Percentiles rank a stretch among this genome's conserved stretches.
phyloP scores from a whole-genome alignment of 2,888 invertebrate genomes.

The Pristionchus entomophagus region DNA sequence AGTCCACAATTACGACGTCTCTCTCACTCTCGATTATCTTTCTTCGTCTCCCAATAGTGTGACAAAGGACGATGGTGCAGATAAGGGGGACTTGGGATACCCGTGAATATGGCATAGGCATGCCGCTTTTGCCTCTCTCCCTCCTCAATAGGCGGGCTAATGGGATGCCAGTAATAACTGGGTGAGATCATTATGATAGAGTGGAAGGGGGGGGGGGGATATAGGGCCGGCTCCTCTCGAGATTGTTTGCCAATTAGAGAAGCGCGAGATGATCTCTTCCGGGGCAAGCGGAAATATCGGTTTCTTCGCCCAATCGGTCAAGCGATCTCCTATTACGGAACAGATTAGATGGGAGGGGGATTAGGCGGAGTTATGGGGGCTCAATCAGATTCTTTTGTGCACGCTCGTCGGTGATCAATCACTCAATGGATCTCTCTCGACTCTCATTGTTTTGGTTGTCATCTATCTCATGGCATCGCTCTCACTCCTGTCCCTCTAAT shows the following conservation, averaged over 20 bases:
- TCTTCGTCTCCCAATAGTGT: background rate
- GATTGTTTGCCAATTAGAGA: constrained; percentile 44
- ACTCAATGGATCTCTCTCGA: constrained; percentile 32
- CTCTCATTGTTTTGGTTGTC: constrained; percentile 39
- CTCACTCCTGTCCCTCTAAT: constrained; percentile 18
- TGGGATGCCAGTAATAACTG: background rate
- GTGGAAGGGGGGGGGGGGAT: background rate
- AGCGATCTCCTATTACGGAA: background rate
- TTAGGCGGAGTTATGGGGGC: constrained; percentile 13
- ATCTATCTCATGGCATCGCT: constrained; percentile 17
- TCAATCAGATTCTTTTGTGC: constrained; percentile 30
- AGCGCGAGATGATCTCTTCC: constrained; percentile 40
- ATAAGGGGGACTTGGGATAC: background rate
- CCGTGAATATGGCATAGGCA: background rate
- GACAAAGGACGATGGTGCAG: constrained; percentile 19
- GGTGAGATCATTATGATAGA: background rate
- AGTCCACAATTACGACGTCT: constrained; percentile 32
- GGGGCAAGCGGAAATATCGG: constrained; percentile 24
- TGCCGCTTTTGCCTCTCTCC: background rate
- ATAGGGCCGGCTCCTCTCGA: no score
- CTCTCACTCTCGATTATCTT: background rate
- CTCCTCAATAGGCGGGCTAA: background rate
- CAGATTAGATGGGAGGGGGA: constrained; percentile 13
- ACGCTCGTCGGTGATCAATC: constrained; percentile 36
- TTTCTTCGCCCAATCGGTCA: background rate